Conservation (phyloP, 2,797 vertebrate species). For the Phoeniculus purpureus region DNA sequence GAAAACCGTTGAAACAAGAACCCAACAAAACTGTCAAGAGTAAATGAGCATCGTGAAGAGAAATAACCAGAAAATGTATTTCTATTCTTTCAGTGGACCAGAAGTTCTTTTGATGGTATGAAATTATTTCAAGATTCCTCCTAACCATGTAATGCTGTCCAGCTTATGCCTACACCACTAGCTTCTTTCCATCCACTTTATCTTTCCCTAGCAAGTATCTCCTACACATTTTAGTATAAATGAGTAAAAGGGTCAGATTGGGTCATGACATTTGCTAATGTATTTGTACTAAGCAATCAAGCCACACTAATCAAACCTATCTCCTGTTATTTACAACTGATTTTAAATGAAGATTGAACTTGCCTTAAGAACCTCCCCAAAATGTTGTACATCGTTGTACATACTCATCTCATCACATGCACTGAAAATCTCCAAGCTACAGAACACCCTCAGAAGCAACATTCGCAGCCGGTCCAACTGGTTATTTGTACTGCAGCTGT, state of each 20-base stretch:
- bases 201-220: not conserved
- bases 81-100: not conserved
- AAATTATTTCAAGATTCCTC: not conserved
- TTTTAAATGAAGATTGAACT: not conserved
- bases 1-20: not conserved
- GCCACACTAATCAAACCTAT: no score
- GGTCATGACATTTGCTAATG: not conserved
- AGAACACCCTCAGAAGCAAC: not conserved
- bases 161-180: not conserved
- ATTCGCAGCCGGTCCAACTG: not conserved
- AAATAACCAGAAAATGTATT: not conserved
- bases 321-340: not conserved
- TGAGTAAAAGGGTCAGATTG: not conserved
- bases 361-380: not conserved
- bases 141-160: not conserved
- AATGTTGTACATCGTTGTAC: not conserved
- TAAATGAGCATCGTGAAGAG: not conserved
- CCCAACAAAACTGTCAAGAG: not conserved
- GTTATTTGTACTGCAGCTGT: not conserved
- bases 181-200: not conserved
- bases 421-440: not conserved
- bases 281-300: no score
- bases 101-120: not conserved
- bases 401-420: not conserved
- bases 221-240: not conserved